These are phyloP conservation scores for Baryphthengus martii DNA, from an alignment of 2,113 vertebrate species.

Conservation along the genomic window DNA sequence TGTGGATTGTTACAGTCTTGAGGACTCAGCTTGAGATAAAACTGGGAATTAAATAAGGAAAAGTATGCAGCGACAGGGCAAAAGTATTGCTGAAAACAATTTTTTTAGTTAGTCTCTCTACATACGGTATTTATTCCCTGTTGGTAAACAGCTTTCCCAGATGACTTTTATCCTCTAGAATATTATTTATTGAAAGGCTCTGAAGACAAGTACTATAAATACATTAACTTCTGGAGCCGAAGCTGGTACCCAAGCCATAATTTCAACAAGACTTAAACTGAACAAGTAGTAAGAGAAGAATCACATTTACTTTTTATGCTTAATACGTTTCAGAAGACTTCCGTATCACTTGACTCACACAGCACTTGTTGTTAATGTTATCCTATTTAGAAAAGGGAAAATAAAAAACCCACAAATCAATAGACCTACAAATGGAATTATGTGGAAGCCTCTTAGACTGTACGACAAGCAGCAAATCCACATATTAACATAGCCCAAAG, in stretches of 20 bases:
- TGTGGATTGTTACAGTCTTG: not conserved
- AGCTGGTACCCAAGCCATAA: not conserved
- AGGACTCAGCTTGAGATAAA: not conserved
- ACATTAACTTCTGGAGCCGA: not conserved
- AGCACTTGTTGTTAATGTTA: not conserved
- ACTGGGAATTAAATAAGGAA: not conserved
- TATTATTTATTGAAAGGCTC: not conserved
- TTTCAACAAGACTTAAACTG: not conserved
- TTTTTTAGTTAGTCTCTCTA: not conserved
- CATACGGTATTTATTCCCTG: not conserved
- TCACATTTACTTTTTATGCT: not conserved
- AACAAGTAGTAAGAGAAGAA: not conserved
- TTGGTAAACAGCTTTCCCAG: not conserved
- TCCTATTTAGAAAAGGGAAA: not conserved
- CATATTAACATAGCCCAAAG: not conserved
- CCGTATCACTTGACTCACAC: not conserved
- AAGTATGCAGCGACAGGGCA: not conserved
- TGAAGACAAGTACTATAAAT: not conserved
- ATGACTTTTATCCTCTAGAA: not conserved
- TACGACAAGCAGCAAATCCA: not conserved
- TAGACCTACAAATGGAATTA: not conserved
- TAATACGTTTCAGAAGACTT: not conserved
- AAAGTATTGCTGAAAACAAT: not conserved
- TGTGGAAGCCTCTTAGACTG: not conserved
- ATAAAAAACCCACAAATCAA: not conserved